Evolutionary conservation across 2,888 invertebrate genomes (phyloP), one percentile per base, ranked within the genome.

Genomic region (Acleris cristana): DNA sequence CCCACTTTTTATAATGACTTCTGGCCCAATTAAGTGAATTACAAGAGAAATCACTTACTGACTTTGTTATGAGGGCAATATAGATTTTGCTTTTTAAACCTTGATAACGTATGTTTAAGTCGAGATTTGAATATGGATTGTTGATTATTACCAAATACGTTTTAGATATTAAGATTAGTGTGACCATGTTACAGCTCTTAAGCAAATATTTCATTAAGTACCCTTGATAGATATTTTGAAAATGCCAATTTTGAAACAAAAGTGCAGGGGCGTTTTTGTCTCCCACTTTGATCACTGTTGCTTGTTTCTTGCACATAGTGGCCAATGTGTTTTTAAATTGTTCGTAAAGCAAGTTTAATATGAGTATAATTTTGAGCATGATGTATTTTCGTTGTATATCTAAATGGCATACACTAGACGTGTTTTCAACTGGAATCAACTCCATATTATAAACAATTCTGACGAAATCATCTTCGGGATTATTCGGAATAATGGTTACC

Each of bases 91-190:
- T 72, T 55, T 69, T 70, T 18, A 75, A 69, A 64, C 44, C 21
- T 14, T 69, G 67, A 30, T 78, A 74, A 34, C 76, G 74, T 34
- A 82, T 71, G 69, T 77, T 69, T 57, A 80, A 69, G 2, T 62
- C 71, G 5, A 74, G 57, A 60, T 73, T 74, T 18, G 70, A 65
- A n/a, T 70, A 67, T 6, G 51, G 65, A 19, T 71, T 75, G 6
- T 72, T 76, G 23, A 81, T 76, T 44, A 83, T 70, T 5, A 83
- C 74, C 66, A 78, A 80, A 71, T 81, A 80, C n/a, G 76, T 59
- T 16, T 79, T 76, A 61, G 71, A 74, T 71, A 80, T 76, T 54
- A 74, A 44, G 60, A 74, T 76, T n/a, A 84, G 64, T 14, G 73
- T 74, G 19, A 62, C 71, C 7, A 79, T 55, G n/a, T 80, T 74